phyloP scores from a whole-genome alignment of 2,113 vertebrate species.

The Poeciliopsis retropinna region DNA sequence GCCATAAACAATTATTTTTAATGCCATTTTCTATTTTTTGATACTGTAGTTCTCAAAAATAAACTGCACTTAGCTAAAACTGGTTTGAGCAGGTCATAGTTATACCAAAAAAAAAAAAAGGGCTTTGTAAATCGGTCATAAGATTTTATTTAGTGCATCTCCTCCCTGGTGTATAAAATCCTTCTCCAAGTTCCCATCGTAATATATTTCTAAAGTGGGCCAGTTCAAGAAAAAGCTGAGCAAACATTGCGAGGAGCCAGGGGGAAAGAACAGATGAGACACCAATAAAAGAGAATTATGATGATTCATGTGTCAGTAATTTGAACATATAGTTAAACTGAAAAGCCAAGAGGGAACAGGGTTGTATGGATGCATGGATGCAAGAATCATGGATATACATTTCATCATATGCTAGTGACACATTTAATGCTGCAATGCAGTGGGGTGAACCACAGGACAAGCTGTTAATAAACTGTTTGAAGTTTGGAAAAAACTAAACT shows the following conservation, averaged over 20 bases:
- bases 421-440: constrained; percentile 34
- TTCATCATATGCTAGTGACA: constrained; percentile 34
- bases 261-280: constrained; percentile 16
- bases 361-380: constrained; percentile 6
- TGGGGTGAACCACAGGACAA: constrained; percentile 59
- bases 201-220: neutral
- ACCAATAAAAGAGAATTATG: constrained; percentile 16
- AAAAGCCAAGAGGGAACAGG: constrained; percentile 36
- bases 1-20: neutral
- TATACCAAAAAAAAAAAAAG: too few species aligned
- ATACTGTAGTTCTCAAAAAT: neutral
- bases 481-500: constrained; percentile 52
- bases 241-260: neutral
- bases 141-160: neutral
- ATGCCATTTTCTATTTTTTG: neutral
- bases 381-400: constrained; percentile 50
- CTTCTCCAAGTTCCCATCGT: neutral
- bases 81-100: too few species aligned
- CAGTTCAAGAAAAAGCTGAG: neutral
- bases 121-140: too few species aligned
- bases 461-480: constrained; percentile 63
- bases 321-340: constrained; percentile 36
- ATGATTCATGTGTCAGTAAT: constrained; percentile 41
- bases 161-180: neutral
- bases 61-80: neutral